Conservation (phyloP, 1,140 invertebrate species). For the Dendrolimus punctatus region DNA sequence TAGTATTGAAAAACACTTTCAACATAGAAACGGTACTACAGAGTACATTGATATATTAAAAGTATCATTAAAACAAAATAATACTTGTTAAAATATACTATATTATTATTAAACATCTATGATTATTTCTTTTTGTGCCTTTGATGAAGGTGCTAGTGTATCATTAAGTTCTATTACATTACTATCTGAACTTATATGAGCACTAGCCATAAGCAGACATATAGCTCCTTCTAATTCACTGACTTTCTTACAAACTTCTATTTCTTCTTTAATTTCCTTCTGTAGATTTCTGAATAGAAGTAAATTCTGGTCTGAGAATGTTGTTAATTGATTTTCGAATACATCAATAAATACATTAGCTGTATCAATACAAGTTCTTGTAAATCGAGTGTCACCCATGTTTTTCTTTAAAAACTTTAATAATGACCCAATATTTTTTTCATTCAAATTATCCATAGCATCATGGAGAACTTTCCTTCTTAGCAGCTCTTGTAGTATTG, state of each 20-base stretch:
- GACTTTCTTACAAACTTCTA: slow-evolving; percentile 75
- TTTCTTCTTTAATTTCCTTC: slow-evolving; percentile 77
- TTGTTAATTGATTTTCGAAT: slow-evolving; percentile 75
- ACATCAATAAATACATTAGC: slow-evolving; percentile 82
- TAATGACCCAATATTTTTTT: slow-evolving; percentile 77
- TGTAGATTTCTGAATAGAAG: slow-evolving; percentile 75
- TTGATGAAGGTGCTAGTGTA: slow-evolving; percentile 71
- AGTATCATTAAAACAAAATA: neutral
- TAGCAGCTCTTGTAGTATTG: slow-evolving; percentile 88
- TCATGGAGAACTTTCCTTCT: slow-evolving; percentile 80
- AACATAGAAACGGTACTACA: neutral
- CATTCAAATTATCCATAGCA: slow-evolving; percentile 80
- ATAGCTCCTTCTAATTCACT: slow-evolving; percentile 79
- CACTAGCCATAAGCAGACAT: slow-evolving; percentile 76
- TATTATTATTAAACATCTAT: slow-evolving; percentile 67
- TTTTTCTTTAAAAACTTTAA: slow-evolving; percentile 85
- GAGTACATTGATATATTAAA: neutral
- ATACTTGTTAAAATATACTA: neutral
- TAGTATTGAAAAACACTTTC: neutral
- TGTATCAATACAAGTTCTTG: slow-evolving; percentile 81
- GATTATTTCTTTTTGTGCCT: slow-evolving; percentile 75
- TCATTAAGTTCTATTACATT: slow-evolving; percentile 47
- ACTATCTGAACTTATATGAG: slow-evolving; percentile 49
- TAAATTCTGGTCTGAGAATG: slow-evolving; percentile 73
- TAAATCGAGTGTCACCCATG: slow-evolving; percentile 83